A percentile compares a stretch with the other conserved stretches of the same genome.
Conservation (phyloP, 1,140 invertebrate species). For the Lasaia peninsularis region DNA sequence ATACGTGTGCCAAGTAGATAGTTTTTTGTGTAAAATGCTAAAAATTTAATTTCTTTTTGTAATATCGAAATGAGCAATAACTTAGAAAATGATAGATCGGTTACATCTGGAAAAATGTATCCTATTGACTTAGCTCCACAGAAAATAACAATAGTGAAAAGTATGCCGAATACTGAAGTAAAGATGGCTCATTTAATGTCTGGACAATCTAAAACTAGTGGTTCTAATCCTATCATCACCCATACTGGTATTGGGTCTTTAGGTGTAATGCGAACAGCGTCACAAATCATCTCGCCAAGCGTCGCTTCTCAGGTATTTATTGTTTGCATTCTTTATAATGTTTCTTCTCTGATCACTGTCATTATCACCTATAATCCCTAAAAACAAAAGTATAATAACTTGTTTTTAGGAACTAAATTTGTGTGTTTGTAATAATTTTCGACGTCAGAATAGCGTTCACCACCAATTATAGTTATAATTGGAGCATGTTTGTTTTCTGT, state of each 20-base stretch:
- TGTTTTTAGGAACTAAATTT: too few relatives aligned
- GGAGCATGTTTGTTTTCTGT: too few relatives aligned
- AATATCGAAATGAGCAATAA: conserved; percentile 51
- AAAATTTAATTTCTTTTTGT: conserved; percentile 2
- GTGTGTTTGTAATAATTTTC: too few relatives aligned
- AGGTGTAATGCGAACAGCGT: conserved; percentile 59
- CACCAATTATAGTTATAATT: too few relatives aligned
- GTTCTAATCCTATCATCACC: conserved; percentile 49
- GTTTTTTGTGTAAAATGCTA: conserved; percentile 23
- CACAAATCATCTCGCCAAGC: conserved; percentile 60
- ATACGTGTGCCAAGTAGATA: neutral
- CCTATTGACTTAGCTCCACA: conserved; percentile 72
- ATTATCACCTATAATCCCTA: too few relatives aligned
- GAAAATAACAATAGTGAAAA: conserved; percentile 74
- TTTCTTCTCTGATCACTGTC: conserved; percentile 1
- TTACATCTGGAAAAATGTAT: conserved; percentile 69
- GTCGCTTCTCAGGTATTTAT: conserved; percentile 57
- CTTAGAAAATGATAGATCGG: conserved; percentile 65
- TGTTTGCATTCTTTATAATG: conserved; percentile 14
- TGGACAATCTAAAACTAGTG: conserved; percentile 53
- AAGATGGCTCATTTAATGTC: conserved; percentile 68
- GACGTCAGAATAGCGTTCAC: too few relatives aligned
- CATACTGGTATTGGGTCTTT: conserved; percentile 45
- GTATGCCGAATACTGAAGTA: conserved; percentile 59
- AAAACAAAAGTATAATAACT: too few relatives aligned